Evolutionary conservation across 2,113 vertebrate species (phyloP).

Genomic region (Plotosus lineatus): DNA sequence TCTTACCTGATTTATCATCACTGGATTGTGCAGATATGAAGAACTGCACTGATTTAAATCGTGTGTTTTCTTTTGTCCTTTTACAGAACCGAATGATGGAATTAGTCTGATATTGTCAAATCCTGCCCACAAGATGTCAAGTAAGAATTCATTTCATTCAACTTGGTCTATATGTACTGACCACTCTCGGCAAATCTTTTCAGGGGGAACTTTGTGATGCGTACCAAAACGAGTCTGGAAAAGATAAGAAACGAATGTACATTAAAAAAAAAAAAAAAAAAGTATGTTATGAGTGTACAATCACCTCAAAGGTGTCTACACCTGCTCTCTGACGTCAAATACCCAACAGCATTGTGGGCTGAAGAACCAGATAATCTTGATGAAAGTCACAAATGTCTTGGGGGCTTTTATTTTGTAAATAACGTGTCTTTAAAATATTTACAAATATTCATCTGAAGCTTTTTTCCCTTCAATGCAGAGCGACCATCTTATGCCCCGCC

Average conservation of each 20-base stretch:
- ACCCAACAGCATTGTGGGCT: too few relatives aligned
- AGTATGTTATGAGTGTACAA: too few relatives aligned
- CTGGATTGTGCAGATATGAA: neutral
- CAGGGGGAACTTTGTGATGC: neutral
- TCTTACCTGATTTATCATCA: neutral
- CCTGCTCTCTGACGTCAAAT: too few relatives aligned
- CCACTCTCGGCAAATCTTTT: neutral
- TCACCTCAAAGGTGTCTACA: too few relatives aligned
- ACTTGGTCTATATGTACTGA: neutral
- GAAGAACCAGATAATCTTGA: too few relatives aligned
- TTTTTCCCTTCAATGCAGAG: conserved; percentile 74
- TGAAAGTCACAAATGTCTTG: too few relatives aligned
- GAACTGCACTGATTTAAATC: neutral
- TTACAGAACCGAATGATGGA: conserved; percentile 49
- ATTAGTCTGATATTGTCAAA: conserved; percentile 44
- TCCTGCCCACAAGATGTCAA: conserved; percentile 65
- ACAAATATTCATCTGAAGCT: neutral
- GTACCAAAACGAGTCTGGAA: neutral
- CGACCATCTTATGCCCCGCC: conserved; percentile 95
- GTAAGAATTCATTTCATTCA: conserved; percentile 60
- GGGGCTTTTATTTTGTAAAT: too few relatives aligned
- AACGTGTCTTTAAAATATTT: too few relatives aligned
- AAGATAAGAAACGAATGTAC: too few relatives aligned
- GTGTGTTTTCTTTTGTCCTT: conserved; percentile 22
- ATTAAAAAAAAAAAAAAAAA: too few relatives aligned